These are phyloP conservation scores for Patiria miniata DNA, from an alignment of 35 echinoderm and acorn worm species.

Conservation along the genomic window DNA sequence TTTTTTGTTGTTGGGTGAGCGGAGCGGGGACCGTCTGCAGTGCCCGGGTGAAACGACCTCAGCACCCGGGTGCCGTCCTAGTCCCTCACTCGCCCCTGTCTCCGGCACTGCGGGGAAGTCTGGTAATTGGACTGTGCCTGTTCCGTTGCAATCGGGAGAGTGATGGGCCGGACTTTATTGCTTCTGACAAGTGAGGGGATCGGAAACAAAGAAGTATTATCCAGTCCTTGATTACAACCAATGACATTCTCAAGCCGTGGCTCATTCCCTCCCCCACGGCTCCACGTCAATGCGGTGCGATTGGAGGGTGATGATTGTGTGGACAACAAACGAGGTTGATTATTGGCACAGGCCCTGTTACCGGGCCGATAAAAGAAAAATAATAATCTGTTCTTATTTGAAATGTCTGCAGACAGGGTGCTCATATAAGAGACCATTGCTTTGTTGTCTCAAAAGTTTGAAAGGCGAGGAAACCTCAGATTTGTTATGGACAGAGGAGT, in stretches of 20 bases:
- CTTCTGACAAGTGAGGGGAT: slow-evolving; percentile 20
- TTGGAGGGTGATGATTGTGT: too few species aligned
- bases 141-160: background rate
- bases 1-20: background rate
- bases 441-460: too few species aligned
- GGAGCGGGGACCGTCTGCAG: background rate
- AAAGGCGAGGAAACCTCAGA: too few species aligned
- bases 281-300: too few species aligned
- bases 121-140: background rate
- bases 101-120: slow-evolving; percentile 8
- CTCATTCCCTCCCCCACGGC: background rate
- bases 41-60: background rate
- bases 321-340: too few species aligned
- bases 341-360: too few species aligned
- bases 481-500: too few species aligned
- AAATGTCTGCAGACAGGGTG: too few species aligned
- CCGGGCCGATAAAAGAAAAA: too few species aligned
- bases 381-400: too few species aligned
- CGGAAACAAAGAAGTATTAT: slow-evolving; percentile 26
- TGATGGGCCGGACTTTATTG: slow-evolving; percentile 9
- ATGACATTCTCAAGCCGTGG: background rate
- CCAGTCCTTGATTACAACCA: background rate
- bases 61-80: too few species aligned
- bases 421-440: too few species aligned
- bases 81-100: background rate